Evolutionary conservation across 2,888 invertebrate species (phyloP), one percentile per base, ranked within the genome.

Genomic region (Podotricha telesiphe): DNA sequence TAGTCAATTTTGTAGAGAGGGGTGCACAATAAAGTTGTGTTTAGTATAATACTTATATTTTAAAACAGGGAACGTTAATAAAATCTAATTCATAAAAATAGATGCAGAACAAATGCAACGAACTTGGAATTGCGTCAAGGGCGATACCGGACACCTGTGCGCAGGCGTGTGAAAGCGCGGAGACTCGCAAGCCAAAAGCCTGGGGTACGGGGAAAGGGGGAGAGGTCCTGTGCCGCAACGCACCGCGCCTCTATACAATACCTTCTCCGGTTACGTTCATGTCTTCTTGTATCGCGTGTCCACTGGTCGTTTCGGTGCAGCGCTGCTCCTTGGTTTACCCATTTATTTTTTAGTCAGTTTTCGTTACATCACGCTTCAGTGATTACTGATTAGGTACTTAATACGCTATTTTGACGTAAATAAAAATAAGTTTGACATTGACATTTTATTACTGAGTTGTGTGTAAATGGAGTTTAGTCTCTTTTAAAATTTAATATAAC

Each of bases 111-210:
- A 76, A 78, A 80, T 79, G 82, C 81, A 80, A 80, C 85, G 86
- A 85, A 86, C 84, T 87, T 87, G 86, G 84, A 78, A 79, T 78
- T 74, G 81, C 87, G 86, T 89, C 91, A 92, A 92, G 91, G 92
- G 91, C 91, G 91, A 90, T 83, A 93, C 78, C 84, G 82, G 89
- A 93, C 90, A 93, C 92, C 91, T 90, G 91, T 87, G 89, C 87
- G 88, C 89, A 84, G 86, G 87, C 88, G 89, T 91, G 91, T 91
- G 91, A 91, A 89, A 91, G 90, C 86, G 80, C 76, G 73, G 77
- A 76, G 78, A 72, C 73, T 74, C 77, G 78, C 75, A 72, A 68
- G 66, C 75, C 73, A 73, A 22, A 71, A 69, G 73, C 75, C 76
- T 75, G 76, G 76, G 76, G 76, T 74, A 72, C 74, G 69, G 76